Percentiles rank a stretch among this genome's conserved stretches.
Conservation (phyloP, 2,797 vertebrate genomes). For the Anabacerthia variegaticeps region DNA sequence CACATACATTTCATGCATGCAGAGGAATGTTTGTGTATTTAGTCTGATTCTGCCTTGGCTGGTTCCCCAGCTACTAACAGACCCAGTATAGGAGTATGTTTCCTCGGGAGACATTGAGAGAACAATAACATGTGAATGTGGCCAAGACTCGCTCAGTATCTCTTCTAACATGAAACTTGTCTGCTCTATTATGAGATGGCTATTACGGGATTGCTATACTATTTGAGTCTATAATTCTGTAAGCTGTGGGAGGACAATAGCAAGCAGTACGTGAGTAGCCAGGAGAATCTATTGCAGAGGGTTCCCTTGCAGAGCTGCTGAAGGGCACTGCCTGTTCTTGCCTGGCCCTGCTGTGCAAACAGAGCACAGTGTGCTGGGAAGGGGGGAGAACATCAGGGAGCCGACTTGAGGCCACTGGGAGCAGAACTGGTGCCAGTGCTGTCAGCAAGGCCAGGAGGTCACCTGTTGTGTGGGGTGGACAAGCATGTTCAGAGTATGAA, state of each 20-base stretch:
- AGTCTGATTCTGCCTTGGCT: not conserved
- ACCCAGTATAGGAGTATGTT: not conserved
- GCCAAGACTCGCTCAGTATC: not conserved
- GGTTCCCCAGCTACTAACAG: not conserved
- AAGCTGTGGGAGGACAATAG: not conserved
- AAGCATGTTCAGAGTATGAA: not conserved
- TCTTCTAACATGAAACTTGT: not conserved
- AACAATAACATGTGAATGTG: not conserved
- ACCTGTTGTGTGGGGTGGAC: not conserved
- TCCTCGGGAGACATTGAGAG: not conserved
- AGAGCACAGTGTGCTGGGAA: fast-evolving
- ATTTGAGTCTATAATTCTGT: not conserved
- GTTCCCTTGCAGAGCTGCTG: fast-evolving
- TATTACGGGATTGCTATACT: not conserved
- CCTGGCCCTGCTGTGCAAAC: not conserved
- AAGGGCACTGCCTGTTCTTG: not conserved
- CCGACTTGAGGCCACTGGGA: not conserved
- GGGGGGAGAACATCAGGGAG: not conserved
- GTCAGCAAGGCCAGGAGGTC: not conserved
- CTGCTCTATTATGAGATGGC: not conserved
- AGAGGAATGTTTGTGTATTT: not conserved
- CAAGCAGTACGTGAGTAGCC: fast-evolving
- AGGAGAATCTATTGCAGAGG: not conserved
- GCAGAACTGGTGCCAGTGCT: too few species aligned
- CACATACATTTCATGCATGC: not conserved